phyloP scores from a whole-genome alignment of 2,797 vertebrate species.

The Epinephelus coioides region DNA sequence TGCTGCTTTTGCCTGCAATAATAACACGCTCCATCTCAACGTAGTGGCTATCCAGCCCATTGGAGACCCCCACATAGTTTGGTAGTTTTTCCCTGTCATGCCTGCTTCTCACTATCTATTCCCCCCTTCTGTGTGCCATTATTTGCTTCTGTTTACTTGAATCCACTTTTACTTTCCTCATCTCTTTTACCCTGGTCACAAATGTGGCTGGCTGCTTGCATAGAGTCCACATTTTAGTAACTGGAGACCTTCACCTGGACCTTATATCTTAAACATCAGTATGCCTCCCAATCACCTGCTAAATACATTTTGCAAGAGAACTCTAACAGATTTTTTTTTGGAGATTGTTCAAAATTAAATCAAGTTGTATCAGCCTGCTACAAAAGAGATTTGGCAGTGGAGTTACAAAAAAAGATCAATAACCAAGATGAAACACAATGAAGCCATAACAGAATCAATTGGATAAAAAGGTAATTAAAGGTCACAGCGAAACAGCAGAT shows the following conservation, averaged over 20 bases:
- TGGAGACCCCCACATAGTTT: conserved; percentile 4
- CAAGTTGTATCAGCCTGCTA: not conserved
- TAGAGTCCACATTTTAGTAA: conserved; percentile 9
- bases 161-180: conserved; percentile 21
- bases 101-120: not conserved
- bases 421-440: conserved; percentile 11
- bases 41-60: conserved; percentile 4
- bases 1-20: conserved; percentile 41
- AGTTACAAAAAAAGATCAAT: conserved; percentile 15
- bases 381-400: not conserved
- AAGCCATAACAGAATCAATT: conserved; percentile 21
- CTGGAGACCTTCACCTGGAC: not conserved
- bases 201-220: not conserved
- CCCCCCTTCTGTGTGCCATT: conserved; percentile 7
- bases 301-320: not conserved
- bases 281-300: not conserved
- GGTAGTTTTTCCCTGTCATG: not conserved
- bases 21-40: conserved; percentile 55
- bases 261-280: not conserved
- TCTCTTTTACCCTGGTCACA: not conserved
- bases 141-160: conserved; percentile 30
- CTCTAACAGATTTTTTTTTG: not conserved
- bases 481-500: conserved; percentile 24
- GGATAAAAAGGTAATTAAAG: conserved; percentile 45
- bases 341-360: not conserved